Conservation (phyloP, 1,140 invertebrate genomes). For the Zaprionus kolodkinae region DNA sequence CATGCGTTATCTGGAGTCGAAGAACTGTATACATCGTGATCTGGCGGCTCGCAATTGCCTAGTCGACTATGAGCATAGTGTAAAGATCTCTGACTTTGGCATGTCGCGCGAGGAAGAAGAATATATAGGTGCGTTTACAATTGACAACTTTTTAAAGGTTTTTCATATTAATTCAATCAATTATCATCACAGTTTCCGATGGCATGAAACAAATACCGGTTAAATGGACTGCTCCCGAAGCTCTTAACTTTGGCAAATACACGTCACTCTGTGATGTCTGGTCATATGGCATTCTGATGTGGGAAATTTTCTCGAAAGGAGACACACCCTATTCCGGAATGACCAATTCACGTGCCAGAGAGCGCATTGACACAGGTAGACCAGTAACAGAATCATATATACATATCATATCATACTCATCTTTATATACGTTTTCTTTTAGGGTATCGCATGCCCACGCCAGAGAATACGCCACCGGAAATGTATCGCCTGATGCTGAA, state of each 20-base stretch:
- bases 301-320: constrained; percentile 98
- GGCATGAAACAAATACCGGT: constrained; percentile 99
- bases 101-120: constrained; percentile 99
- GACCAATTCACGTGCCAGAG: constrained; percentile 95
- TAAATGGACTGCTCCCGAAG: constrained; percentile 99
- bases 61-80: constrained; percentile 90
- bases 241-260: constrained; percentile 97
- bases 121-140: constrained; percentile 88
- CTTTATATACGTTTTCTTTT: constrained; percentile 2
- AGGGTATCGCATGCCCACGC: constrained; percentile 97
- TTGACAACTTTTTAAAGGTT: neutral
- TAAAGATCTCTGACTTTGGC: constrained; percentile 99
- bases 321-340: constrained; percentile 97
- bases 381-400: neutral
- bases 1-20: constrained; percentile 98
- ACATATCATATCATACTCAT: neutral
- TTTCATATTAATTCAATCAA: neutral
- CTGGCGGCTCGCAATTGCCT: constrained; percentile 96
- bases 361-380: constrained; percentile 95
- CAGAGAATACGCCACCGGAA: constrained; percentile 93
- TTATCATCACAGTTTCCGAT: constrained; percentile 90
- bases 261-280: constrained; percentile 99
- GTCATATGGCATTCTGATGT: constrained; percentile 98
- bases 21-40: constrained; percentile 98
- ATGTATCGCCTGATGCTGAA: constrained; percentile 95